phyloP scores from a whole-genome alignment of 2,113 vertebrate species.

The Nothocercus julius region DNA sequence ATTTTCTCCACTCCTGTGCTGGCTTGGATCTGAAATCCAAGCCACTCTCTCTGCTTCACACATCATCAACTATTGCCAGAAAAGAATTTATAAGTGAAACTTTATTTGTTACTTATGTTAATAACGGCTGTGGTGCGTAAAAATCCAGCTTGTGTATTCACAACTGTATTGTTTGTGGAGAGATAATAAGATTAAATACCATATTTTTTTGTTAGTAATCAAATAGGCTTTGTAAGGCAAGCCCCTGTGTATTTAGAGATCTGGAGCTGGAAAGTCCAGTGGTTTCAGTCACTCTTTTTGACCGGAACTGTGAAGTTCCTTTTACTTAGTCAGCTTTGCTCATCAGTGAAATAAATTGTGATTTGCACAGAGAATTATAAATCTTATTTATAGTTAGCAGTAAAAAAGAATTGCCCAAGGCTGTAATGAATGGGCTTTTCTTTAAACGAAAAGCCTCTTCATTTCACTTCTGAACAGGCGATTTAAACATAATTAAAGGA shows the following conservation, averaged over 20 bases:
- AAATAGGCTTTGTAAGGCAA: neutral
- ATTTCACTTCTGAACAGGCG: neutral
- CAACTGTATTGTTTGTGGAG: neutral
- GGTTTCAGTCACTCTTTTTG: neutral
- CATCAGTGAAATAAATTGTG: neutral
- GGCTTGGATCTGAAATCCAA: neutral
- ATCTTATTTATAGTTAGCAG: neutral
- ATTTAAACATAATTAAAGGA: neutral
- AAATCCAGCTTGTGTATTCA: neutral
- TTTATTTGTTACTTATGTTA: slow-evolving; percentile 22
- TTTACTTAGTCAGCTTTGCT: neutral
- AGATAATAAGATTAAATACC: slow-evolving; percentile 25
- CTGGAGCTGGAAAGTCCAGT: neutral
- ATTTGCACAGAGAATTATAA: neutral
- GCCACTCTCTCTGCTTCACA: neutral
- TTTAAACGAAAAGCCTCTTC: neutral
- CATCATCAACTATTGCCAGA: neutral
- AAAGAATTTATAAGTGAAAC: slow-evolving; percentile 18
- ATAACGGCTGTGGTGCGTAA: slow-evolving; percentile 18
- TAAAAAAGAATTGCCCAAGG: neutral
- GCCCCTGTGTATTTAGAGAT: neutral
- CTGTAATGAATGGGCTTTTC: neutral
- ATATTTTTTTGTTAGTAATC: neutral
- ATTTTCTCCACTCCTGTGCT: neutral
- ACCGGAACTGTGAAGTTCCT: neutral